Conservation (phyloP, 2,888 invertebrate species). For the Tolmerus cingulatus region DNA sequence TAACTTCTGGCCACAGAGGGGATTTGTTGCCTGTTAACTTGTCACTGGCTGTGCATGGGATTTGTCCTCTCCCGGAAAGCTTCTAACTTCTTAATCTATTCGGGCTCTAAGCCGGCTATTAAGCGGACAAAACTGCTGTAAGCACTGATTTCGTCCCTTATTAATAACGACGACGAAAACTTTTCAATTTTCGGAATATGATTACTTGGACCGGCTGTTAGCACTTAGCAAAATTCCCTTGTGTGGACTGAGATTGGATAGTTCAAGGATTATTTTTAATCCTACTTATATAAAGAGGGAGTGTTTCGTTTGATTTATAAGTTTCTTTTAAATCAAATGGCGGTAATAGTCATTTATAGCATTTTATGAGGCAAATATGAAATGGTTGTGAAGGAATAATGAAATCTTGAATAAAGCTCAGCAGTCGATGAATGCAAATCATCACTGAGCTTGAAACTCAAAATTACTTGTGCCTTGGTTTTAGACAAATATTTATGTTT, state of each 20-base stretch:
- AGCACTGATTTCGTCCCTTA: not conserved
- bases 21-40: not conserved
- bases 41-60: not conserved
- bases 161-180: not conserved
- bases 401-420: no score
- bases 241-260: not conserved
- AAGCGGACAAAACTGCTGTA: not conserved
- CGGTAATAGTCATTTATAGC: no score
- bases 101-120: not conserved
- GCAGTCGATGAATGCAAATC: no score
- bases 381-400: no score
- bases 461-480: no score
- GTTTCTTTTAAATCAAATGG: no score
- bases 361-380: no score
- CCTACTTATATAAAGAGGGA: not conserved
- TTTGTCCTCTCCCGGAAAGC: not conserved
- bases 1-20: not conserved
- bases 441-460: no score
- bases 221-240: not conserved
- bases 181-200: not conserved
- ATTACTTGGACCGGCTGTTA: not conserved
- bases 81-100: not conserved
- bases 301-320: not conserved
- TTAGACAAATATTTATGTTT: no score
- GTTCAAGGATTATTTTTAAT: not conserved